Evolutionary conservation across 2,113 vertebrate genomes (phyloP), one percentile per base, ranked within the genome.

Genomic region (Ariopsis seemanni): DNA sequence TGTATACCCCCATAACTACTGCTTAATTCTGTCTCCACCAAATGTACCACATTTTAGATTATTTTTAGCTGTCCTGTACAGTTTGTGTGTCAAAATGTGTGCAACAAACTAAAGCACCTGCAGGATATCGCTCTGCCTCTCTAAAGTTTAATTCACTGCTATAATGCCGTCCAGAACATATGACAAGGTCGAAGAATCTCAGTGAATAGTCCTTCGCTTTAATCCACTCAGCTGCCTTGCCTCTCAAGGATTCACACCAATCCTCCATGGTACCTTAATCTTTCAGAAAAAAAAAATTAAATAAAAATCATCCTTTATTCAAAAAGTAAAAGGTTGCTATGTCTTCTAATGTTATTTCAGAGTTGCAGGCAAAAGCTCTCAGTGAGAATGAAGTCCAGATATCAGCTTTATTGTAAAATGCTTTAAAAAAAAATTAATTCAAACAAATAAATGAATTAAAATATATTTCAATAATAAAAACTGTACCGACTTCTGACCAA

Each of bases 121-220:
- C 53, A 58, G 78, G 78, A 30, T 48, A 84, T 86, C 79, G 60
- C 22, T 67, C 58, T 69, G 22, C n/a, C 27, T 60, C 22, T 60
- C 8, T n/a, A 7, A 7, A 81, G 53, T 42, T 48, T 22, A 18
- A 58, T 50, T 18, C 27, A 63, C 53, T 81, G 82, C 87, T 86
- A 25, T 82, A 53, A 86, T 77, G 74, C 55, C 55, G 22, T 34
- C n/a, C 42, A 65, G 27, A 87, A 90, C 42, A 11, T 42, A 86
- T 48, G 69, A 57, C 30, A 82, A 79, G 80, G 63, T 81, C 63
- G 12, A 25, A 52, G 53, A 67, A 84, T 85, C 42, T 72, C 78
- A 75, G 62, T 77, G 52, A 65, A 72, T 17, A 77, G 62, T 67
- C 34, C 86, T 84, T 57, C 50, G 58, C 85, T 82, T 88, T 89